Conservation (phyloP, 2,888 invertebrate genomes). For the Stenurella melanura region DNA sequence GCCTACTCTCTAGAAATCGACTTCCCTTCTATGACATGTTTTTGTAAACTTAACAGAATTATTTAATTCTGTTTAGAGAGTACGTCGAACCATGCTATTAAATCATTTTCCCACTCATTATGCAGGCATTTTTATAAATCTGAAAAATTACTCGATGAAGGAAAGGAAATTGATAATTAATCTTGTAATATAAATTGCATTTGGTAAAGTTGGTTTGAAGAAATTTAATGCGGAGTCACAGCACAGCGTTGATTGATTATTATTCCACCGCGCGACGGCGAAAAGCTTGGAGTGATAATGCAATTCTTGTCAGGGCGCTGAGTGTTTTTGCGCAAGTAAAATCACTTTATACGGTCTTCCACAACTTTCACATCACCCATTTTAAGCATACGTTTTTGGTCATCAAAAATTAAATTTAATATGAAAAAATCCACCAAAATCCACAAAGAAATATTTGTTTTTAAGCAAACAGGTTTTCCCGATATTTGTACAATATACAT, state of each 20-base stretch:
- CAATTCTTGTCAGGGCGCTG: not conserved
- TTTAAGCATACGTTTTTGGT: no score
- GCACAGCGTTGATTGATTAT: slow-evolving; percentile 2
- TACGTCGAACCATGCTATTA: not conserved
- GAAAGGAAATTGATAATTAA: slow-evolving; percentile 14
- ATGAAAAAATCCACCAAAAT: no score
- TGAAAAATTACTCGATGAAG: not conserved
- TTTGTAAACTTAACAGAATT: no score
- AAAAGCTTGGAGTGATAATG: not conserved
- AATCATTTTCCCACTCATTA: not conserved
- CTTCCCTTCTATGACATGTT: no score
- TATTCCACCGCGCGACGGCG: not conserved
- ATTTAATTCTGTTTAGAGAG: no score
- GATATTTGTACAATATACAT: no score
- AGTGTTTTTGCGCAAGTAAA: not conserved
- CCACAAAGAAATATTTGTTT: no score
- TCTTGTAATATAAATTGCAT: slow-evolving; percentile 20
- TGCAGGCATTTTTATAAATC: not conserved
- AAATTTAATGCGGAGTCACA: slow-evolving; percentile 16
- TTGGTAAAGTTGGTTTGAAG: slow-evolving; percentile 7
- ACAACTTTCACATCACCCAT: no score
- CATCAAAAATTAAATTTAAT: no score
- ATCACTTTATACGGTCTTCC: not conserved
- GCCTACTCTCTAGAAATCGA: no score
- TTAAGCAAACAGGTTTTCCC: no score